Conservation (phyloP, 2,888 invertebrate genomes). For the Salticus scenicus region DNA sequence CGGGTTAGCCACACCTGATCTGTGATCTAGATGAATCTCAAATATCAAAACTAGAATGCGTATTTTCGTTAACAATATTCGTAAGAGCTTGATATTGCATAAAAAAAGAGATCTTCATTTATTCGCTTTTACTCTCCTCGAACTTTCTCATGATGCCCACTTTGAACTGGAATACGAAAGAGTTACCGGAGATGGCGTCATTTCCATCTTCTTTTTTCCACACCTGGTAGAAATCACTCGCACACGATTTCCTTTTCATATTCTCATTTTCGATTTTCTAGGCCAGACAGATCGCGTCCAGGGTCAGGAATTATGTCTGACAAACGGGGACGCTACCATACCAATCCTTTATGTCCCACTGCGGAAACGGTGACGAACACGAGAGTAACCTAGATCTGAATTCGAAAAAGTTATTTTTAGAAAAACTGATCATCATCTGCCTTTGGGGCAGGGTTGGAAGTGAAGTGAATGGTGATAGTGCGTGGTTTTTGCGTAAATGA, state of each 20-base stretch:
- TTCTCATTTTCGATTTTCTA: constrained; percentile 15
- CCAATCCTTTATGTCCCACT: not conserved
- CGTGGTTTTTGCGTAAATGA: no score
- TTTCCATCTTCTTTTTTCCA: no score
- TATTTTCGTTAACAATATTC: no score
- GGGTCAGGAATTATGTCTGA: constrained; percentile 1
- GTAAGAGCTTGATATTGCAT: no score
- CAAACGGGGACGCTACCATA: not conserved
- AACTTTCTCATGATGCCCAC: not conserved
- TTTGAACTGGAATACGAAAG: not conserved
- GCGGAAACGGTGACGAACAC: constrained; percentile 1
- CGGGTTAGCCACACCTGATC: no score
- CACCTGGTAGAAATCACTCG: no score
- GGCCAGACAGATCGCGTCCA: constrained; percentile 1
- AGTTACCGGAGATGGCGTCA: no score
- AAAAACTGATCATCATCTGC: not conserved
- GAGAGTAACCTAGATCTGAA: not conserved
- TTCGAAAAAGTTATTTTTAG: not conserved
- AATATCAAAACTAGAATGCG: no score
- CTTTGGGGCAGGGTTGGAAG: not conserved
- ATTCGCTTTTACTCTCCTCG: not conserved
- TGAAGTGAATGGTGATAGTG: not conserved
- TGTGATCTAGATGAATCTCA: no score
- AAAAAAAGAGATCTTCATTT: no score
- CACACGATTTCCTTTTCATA: constrained; percentile 9